phyloP scores from a whole-genome alignment of 2,113 vertebrate species.

The Forbesichthys agassizii region DNA sequence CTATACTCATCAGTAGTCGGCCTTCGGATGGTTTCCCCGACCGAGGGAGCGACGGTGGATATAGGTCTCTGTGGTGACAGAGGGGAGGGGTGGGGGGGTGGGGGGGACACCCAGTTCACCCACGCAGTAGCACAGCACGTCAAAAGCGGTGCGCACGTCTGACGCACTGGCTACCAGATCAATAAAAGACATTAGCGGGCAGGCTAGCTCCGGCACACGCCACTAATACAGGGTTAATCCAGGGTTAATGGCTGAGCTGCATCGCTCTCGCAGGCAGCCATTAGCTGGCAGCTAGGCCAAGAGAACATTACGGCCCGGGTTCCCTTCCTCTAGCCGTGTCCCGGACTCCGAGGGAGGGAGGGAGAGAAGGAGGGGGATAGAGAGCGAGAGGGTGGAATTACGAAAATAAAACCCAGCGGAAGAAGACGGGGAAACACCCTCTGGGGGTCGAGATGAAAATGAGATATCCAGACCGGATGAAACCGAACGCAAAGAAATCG shows the following conservation, averaged over 20 bases:
- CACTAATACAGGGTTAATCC: constrained; percentile 76
- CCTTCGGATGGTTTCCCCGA: constrained; percentile 11
- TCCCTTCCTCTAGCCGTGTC: constrained; percentile 39
- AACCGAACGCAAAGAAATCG: constrained; percentile 40
- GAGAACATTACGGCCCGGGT: constrained; percentile 51
- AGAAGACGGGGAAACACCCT: constrained; percentile 36
- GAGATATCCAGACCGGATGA: constrained; percentile 54
- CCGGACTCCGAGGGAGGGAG: constrained; percentile 29
- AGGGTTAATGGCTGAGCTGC: constrained; percentile 72
- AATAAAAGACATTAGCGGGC: constrained; percentile 75
- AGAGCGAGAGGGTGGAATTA: constrained; percentile 20
- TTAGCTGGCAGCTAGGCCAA: constrained; percentile 54
- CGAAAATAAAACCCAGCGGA: background rate
- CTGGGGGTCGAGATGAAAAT: constrained; percentile 55
- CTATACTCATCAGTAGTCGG: constrained; percentile 1
- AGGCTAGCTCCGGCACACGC: constrained; percentile 63
- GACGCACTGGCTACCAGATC: constrained; percentile 70
- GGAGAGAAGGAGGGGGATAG: constrained; percentile 20
- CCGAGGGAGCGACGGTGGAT: constrained; percentile 48
- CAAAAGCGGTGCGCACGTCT: constrained; percentile 42
- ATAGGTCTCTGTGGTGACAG: constrained; percentile 7
- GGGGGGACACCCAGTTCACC: constrained; percentile 29
- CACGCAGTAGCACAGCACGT: constrained; percentile 22
- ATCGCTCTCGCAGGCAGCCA: constrained; percentile 59
- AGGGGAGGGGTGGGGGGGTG: background rate